Conservation (phyloP, 2,888 invertebrate genomes). For the Amphipoea lucens region DNA sequence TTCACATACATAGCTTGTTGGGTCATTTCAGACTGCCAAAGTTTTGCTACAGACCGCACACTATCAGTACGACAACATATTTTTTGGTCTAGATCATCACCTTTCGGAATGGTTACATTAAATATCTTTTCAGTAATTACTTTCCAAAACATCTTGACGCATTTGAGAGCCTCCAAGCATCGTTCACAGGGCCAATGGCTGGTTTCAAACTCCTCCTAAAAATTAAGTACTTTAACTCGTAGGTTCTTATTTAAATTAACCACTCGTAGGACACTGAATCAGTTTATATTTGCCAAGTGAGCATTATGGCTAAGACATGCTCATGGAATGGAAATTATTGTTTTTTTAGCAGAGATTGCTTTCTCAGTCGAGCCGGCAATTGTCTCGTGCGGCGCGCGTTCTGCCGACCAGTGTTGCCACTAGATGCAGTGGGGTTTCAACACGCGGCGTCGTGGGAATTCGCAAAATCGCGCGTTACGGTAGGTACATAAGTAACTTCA, state of each 20-base stretch:
- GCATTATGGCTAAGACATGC: too few relatives aligned
- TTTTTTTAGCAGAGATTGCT: not conserved
- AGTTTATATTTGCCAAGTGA: too few relatives aligned
- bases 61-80: conserved; percentile 66
- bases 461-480: too few relatives aligned
- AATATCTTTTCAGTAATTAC: conserved; percentile 84
- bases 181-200: conserved; percentile 86
- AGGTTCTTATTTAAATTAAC: too few relatives aligned
- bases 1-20: conserved; percentile 79
- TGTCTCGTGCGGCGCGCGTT: too few relatives aligned
- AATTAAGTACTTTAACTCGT: not conserved
- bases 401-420: too few relatives aligned
- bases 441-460: too few relatives aligned
- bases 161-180: conserved; percentile 85
- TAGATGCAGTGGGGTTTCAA: too few relatives aligned
- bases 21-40: conserved; percentile 82
- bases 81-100: conserved; percentile 62
- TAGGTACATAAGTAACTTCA: too few relatives aligned
- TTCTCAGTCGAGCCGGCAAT: not conserved
- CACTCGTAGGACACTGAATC: too few relatives aligned
- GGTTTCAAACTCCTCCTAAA: conserved; percentile 85
- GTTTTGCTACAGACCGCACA: conserved; percentile 76
- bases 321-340: too few relatives aligned
- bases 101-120: conserved; percentile 73
- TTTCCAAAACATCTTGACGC: conserved; percentile 87